Base-by-base conservation (phyloP, 2,888 invertebrate species). In the Hypolimnas misippus region DNA sequence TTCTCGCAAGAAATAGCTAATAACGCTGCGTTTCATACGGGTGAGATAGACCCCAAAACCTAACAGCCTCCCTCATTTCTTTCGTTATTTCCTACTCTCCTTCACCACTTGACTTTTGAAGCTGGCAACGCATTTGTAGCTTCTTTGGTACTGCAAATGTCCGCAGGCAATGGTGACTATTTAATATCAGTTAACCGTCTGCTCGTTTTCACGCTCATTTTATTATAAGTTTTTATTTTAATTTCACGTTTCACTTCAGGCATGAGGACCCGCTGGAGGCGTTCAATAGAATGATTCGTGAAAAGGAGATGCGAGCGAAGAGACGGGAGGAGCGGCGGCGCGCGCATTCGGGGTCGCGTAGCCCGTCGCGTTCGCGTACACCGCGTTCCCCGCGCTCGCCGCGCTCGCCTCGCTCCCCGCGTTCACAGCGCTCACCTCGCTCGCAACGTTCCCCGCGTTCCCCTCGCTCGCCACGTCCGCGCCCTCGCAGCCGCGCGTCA, bases 221-320 rank as follows among this genome's bases (percentile, higher is more conserved):
- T n/a, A n/a, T n/a, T n/a, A n/a, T n/a, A n/a, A n/a, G n/a, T n/a
- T n/a, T n/a, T n/a, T n/a, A n/a, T n/a, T n/a, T n/a, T n/a, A n/a
- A n/a, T n/a, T n/a, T n/a, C n/a, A n/a, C n/a, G n/a, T n/a, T n/a
- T 19, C 51, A 3, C 52, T 31, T 16, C 42, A 96, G 96, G 72
- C 93, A 94, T 71, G 97, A 96, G 77, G 97, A 97, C 87, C 97
- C 97, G 3, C 86, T 97, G 73, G 97, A 97, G 82, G 97, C 96
- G 57, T 97, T 97, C 83, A 96, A 97, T 83, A 93, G 97, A 70
- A 96, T 97, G 93, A 93, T 97, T 76, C 93, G 96, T 69, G 97
- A 97, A 84, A 97, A 97, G 83, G 96, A 96, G 84, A 95, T 95
- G 86, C 90, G 94, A 49, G 95, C 95, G 68, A 92, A 94, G 72